These are phyloP conservation scores for Ceraclea dissimilis DNA, from an alignment of 2,888 invertebrate genomes.

Conservation along the genomic window DNA sequence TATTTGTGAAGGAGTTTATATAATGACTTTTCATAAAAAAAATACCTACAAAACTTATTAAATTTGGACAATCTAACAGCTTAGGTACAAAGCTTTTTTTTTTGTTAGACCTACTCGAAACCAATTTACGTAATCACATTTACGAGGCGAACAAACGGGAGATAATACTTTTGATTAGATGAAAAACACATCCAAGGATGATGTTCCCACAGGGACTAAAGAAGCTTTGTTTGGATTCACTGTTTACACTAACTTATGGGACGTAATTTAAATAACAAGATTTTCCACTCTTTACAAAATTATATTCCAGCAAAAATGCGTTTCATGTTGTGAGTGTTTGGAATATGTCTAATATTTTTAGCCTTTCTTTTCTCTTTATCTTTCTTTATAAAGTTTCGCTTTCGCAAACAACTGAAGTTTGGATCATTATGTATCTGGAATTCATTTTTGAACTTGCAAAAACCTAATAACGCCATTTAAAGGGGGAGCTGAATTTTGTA, in stretches of 20 bases:
- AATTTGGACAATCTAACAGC: too few species aligned
- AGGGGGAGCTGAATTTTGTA: too few species aligned
- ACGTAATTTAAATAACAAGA: slow-evolving; percentile 21
- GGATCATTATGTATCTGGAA: background rate
- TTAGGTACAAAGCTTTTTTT: slow-evolving; percentile 14
- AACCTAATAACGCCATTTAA: too few species aligned
- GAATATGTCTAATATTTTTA: background rate
- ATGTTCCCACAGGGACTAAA: slow-evolving; percentile 9
- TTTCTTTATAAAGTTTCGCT: background rate
- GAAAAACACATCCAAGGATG: slow-evolving; percentile 21
- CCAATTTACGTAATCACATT: slow-evolving; percentile 26
- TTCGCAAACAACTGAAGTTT: background rate
- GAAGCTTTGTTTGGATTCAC: slow-evolving; percentile 22
- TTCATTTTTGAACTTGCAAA: background rate
- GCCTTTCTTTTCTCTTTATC: background rate
- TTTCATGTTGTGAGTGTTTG: background rate
- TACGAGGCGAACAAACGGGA: slow-evolving; percentile 23
- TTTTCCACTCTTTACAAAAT: slow-evolving; percentile 18
- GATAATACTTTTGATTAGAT: slow-evolving; percentile 27
- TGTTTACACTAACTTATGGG: slow-evolving; percentile 24
- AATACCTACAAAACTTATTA: too few species aligned
- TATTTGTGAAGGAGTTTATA: too few species aligned
- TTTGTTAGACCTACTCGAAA: slow-evolving; percentile 15
- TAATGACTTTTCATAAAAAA: too few species aligned
- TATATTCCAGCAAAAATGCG: background rate